phyloP scores from a whole-genome alignment of 2,888 invertebrate species.

The Hypselothyrea guttata region DNA sequence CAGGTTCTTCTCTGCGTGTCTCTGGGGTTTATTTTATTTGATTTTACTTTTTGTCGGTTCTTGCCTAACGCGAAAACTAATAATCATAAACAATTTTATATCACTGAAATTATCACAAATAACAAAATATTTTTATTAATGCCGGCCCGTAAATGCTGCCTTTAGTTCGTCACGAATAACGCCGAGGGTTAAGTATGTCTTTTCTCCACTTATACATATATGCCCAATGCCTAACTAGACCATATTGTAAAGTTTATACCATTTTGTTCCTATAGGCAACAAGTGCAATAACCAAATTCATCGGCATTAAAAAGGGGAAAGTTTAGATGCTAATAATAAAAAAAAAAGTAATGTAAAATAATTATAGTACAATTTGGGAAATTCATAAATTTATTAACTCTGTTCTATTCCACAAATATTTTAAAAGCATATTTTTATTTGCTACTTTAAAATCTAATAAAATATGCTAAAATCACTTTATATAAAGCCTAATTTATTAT shows the following conservation, averaged over 20 bases:
- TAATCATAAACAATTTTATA: conserved; percentile 64
- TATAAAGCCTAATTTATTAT: too few species aligned
- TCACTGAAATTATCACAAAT: conserved; percentile 60
- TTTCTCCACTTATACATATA: too few species aligned
- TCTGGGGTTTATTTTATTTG: conserved; percentile 1
- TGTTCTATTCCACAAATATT: too few species aligned
- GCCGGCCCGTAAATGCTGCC: conserved; percentile 39
- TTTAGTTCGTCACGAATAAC: conserved; percentile 23
- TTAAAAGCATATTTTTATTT: too few species aligned
- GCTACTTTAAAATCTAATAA: too few species aligned
- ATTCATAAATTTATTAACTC: too few species aligned
- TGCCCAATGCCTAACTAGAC: too few species aligned
- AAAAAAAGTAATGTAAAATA: too few species aligned
- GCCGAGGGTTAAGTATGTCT: background rate
- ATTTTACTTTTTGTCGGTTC: conserved; percentile 11
- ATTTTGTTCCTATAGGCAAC: conserved; percentile 4
- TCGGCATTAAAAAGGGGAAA: too few species aligned
- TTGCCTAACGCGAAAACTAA: conserved; percentile 53
- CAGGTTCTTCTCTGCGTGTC: background rate
- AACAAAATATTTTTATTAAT: conserved; percentile 58
- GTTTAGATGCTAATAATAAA: too few species aligned
- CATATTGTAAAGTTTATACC: background rate
- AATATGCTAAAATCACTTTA: too few species aligned
- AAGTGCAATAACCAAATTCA: background rate
- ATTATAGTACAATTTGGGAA: too few species aligned